Evolutionary conservation across 2,797 vertebrate species (phyloP).

Genomic region (Rhabdophis nuchalis): DNA sequence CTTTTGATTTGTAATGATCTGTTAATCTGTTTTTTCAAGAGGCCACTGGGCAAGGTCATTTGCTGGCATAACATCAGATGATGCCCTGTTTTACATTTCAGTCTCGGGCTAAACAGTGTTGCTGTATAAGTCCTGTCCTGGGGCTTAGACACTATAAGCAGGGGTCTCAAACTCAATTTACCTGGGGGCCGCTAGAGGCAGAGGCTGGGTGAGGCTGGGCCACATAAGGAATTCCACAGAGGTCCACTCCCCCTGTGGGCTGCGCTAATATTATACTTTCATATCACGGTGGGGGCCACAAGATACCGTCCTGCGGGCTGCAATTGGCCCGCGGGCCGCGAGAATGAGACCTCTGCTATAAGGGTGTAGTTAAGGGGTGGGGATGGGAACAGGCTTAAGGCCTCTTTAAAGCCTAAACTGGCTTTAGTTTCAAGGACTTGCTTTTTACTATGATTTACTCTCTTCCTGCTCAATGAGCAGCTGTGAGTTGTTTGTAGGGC

Average conservation of each 20-base stretch:
- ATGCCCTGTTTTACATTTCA: background rate
- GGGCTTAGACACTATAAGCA: background rate
- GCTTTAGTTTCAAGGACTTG: background rate
- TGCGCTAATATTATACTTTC: too few relatives aligned
- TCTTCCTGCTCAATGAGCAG: background rate
- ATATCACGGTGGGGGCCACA: too few relatives aligned
- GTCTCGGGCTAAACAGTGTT: background rate
- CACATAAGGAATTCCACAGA: too few relatives aligned
- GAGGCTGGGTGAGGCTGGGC: too few relatives aligned
- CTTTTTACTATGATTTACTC: background rate
- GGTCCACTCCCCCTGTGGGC: too few relatives aligned
- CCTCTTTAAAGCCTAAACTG: background rate
- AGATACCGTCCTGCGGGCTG: too few relatives aligned
- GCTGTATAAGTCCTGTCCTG: background rate
- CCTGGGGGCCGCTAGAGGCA: too few relatives aligned
- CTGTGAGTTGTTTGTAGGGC: background rate
- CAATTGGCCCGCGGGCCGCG: too few relatives aligned
- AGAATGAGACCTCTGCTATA: too few relatives aligned
- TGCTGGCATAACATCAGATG: background rate
- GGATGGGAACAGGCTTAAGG: background rate
- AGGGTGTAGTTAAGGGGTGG: background rate
- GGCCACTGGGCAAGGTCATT: background rate
- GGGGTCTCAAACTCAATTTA: too few relatives aligned
- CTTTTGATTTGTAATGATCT: background rate
- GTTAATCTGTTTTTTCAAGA: background rate